phyloP scores from a whole-genome alignment of 2,888 invertebrate genomes.

The Drosophila vallismaia region DNA sequence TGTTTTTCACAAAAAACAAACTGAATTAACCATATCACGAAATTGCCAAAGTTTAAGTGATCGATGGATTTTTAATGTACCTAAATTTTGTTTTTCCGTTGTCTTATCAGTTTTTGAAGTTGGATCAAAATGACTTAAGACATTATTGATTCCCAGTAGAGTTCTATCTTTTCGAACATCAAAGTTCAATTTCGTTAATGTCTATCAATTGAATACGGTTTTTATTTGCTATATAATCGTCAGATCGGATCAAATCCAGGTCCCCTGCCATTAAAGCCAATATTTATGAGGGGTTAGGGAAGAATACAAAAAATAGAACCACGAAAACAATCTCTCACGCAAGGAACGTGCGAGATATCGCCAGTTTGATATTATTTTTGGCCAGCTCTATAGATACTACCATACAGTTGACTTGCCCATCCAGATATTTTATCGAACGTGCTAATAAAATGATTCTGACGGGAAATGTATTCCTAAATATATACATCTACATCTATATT shows the following conservation, averaged over 20 bases:
- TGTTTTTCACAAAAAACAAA: conserved; percentile 9
- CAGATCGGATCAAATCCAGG: conserved; percentile 23
- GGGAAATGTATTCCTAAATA: conserved; percentile 15
- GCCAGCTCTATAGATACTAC: conserved; percentile 41
- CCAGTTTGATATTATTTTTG: conserved; percentile 55
- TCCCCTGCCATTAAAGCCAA: conserved; percentile 23
- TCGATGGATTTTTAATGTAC: conserved; percentile 30
- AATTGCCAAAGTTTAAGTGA: conserved; percentile 22
- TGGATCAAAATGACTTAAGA: conserved; percentile 19
- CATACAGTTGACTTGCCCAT: conserved; percentile 15
- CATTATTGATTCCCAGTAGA: neutral
- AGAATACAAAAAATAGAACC: conserved; percentile 19
- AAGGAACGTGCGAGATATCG: conserved; percentile 52
- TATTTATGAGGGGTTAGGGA: conserved; percentile 26
- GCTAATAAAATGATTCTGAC: conserved; percentile 29
- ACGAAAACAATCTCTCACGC: conserved; percentile 31
- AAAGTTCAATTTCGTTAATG: conserved; percentile 9
- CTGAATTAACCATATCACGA: conserved; percentile 17
- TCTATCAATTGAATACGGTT: conserved; percentile 9
- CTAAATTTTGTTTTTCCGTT: conserved; percentile 7
- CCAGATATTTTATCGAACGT: conserved; percentile 29
- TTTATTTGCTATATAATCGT: conserved; percentile 6
- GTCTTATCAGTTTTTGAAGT: conserved; percentile 24
- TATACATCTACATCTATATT: conserved; percentile 9
- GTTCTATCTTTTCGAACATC: neutral